Percentiles rank a stretch among this genome's conserved stretches.
These are phyloP conservation scores for Procapra przewalskii DNA, from an alignment of 2,113 vertebrate species.

Conservation along the genomic window DNA sequence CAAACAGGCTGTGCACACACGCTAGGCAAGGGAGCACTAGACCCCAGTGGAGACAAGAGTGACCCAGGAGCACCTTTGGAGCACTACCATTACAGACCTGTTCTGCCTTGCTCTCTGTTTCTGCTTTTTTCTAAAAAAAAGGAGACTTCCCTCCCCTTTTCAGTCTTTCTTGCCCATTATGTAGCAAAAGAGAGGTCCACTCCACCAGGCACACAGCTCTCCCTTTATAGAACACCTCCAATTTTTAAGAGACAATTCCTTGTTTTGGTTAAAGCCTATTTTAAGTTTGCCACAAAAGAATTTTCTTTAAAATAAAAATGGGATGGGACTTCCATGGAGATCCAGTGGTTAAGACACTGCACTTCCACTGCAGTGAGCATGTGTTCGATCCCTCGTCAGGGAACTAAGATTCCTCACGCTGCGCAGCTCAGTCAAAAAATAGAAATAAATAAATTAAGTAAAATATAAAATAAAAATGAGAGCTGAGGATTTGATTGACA, in stretches of 20 bases:
- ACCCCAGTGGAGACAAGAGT: not conserved
- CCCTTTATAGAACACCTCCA: not conserved
- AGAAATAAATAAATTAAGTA: not conserved
- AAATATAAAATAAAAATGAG: not conserved
- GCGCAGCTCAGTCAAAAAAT: not conserved
- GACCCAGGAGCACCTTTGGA: not conserved
- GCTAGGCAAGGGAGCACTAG: not conserved
- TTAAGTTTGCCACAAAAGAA: not conserved
- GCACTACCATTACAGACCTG: not conserved
- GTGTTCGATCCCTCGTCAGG: not conserved
- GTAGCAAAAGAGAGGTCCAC: not conserved
- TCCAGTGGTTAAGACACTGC: not conserved
- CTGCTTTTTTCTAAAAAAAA: not conserved
- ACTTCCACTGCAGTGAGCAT: not conserved
- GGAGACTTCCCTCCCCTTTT: not conserved
- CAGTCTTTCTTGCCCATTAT: not conserved
- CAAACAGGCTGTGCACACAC: conserved; percentile 35
- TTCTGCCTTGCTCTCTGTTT: not conserved
- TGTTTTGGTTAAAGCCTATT: not conserved
- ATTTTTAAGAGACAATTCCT: not conserved
- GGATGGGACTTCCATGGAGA: not conserved
- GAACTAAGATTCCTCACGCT: not conserved
- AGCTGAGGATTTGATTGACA: not conserved
- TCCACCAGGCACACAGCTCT: not conserved
- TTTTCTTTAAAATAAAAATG: not conserved